Percentiles rank a stretch among this genome's conserved stretches.
Conservation (phyloP, 2,797 vertebrate species). For the Tadarida brasiliensis region DNA sequence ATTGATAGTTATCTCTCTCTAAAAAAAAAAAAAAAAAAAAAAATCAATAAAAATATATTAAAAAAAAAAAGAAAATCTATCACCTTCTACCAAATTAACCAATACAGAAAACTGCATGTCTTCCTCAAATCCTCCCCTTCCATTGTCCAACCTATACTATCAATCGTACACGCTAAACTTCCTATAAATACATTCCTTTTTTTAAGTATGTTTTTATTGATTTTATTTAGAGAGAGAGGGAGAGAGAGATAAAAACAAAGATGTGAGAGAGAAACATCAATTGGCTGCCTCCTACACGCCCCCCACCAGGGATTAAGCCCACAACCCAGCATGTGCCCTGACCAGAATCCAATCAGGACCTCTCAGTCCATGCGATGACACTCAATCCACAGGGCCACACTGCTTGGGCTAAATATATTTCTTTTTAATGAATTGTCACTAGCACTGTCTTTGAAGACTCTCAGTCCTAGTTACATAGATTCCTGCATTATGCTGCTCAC, state of each 20-base stretch:
- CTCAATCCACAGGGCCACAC: too few species aligned
- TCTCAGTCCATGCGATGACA: too few species aligned
- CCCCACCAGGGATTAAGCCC: too few species aligned
- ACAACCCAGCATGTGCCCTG: too few species aligned
- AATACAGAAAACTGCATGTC: background rate
- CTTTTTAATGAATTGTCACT: background rate
- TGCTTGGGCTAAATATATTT: background rate
- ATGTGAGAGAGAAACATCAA: too few species aligned
- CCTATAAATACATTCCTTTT: background rate
- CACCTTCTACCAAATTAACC: background rate
- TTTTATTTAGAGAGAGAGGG: too few species aligned
- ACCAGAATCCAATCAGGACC: too few species aligned
- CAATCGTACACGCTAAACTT: background rate
- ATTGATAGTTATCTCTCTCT: too few species aligned
- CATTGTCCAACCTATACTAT: background rate
- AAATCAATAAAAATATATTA: too few species aligned
- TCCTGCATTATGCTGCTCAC: background rate
- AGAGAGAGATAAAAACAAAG: too few species aligned
- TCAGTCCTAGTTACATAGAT: background rate
- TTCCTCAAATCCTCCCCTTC: background rate
- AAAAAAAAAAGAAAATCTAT: background rate
- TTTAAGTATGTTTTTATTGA: background rate
- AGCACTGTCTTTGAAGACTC: background rate
- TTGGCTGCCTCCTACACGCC: too few species aligned
- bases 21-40: too few species aligned